Evolutionary conservation across 2,113 vertebrate genomes (phyloP), one percentile per base, ranked within the genome.

Genomic region (Psilopsiagon aurifrons): DNA sequence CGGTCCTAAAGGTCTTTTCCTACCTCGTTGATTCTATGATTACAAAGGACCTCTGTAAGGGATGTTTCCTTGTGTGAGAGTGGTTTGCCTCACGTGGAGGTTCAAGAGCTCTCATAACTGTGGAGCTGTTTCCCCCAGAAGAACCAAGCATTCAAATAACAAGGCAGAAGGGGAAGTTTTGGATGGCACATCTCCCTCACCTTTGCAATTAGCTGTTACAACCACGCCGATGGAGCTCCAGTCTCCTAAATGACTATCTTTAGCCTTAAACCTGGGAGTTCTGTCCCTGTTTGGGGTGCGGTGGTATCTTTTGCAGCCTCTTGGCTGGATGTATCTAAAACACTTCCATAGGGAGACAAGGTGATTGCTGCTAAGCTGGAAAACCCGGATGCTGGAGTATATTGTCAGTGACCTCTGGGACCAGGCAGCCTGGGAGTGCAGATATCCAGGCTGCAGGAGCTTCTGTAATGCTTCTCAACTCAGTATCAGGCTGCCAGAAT

Each of bases 41-140:
- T 35, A 41, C 44, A 60, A 78, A 83, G 41, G 47, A 49, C 47
- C 37, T 51, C 39, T n/a, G 46, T 46, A 82, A 16, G 1, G 2
- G 23, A 44, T 17, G 20, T 49, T 39, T 79, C 54, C 62, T 64
- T 1, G 1, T 46, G 6, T 27, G 35, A 63, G 25, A 35, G n/a
- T 1, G 9, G 29, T 12, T 12, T 41, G 18, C 52, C 52, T 73
- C 11, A 0, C 14, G 2, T 1, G 15, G 51, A 88, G 46, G 27
- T 55, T 83, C 39, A 24, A 23, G 13, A 73, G 13, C 35, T 76
- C 27, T 74, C 3, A 0, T 14, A 43, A 54, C 41, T 2, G 4
- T 20, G 44, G n/a, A 46, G 57, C 64, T 59, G 1, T 62, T 29
- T 54, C 35, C 44, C 18, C 22, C 9, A 33, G n/a, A 67, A 49